Percentiles rank a stretch among this genome's conserved stretches.
phyloP scores from a whole-genome alignment of 2,797 vertebrate species.

The Mycteria americana region DNA sequence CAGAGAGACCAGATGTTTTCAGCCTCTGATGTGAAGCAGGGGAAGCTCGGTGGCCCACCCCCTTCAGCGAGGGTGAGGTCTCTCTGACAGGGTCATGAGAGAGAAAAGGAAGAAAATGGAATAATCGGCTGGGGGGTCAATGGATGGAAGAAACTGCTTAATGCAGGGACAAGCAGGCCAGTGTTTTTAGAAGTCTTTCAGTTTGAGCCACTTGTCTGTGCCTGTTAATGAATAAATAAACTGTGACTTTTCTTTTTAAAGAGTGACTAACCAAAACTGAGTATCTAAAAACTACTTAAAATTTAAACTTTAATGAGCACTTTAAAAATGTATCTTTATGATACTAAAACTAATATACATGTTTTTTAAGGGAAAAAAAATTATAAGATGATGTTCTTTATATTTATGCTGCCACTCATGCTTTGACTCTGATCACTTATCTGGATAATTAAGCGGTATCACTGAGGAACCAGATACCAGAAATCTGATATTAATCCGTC shows the following conservation, averaged over 20 bases:
- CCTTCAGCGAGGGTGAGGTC: not conserved
- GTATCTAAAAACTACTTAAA: not conserved
- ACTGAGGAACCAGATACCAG: slow-evolving; percentile 76
- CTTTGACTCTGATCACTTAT: slow-evolving; percentile 80
- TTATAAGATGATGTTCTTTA: slow-evolving; percentile 20
- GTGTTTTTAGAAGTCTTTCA: not conserved
- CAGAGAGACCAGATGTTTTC: not conserved
- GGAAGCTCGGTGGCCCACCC: not conserved
- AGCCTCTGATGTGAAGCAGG: not conserved
- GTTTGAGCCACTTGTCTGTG: not conserved
- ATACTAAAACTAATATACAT: slow-evolving; percentile 63
- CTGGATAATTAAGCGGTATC: slow-evolving; percentile 83
- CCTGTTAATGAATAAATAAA: not conserved
- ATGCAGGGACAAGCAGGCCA: not conserved
- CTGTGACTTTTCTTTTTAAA: slow-evolving; percentile 8
- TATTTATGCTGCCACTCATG: slow-evolving; percentile 67
- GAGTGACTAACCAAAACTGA: slow-evolving; percentile 6
- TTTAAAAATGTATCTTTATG: slow-evolving; percentile 53
- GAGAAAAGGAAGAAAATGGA: not conserved
- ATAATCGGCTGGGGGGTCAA: not conserved
- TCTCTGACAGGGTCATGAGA: not conserved
- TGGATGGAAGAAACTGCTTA: not conserved
- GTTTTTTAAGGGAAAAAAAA: not conserved
- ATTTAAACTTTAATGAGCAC: slow-evolving; percentile 59
- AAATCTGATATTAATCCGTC: slow-evolving; percentile 81